These are phyloP conservation scores for Ochotona curzoniae DNA, from an alignment of 2,113 vertebrate species.

Conservation along the genomic window DNA sequence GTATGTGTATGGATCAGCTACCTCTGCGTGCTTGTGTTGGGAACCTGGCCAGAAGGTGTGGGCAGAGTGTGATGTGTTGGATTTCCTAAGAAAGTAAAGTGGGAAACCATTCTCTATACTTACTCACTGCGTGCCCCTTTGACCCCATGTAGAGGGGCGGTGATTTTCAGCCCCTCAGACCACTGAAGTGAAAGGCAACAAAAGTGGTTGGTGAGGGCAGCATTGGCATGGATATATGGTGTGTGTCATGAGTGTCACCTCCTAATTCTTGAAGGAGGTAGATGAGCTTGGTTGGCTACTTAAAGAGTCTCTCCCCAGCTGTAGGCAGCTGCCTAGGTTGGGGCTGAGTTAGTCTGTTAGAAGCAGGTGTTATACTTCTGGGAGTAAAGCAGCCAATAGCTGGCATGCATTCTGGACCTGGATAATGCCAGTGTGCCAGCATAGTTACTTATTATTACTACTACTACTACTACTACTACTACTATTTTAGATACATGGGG, in stretches of 20 bases:
- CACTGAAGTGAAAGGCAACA: conserved; percentile 12
- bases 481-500: too few species aligned
- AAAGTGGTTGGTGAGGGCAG: conserved; percentile 15
- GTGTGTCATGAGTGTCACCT: conserved; percentile 13
- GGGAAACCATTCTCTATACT: conserved; percentile 5
- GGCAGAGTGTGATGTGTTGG: not conserved
- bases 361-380: too few species aligned
- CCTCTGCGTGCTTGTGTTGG: conserved; percentile 14
- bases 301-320: not conserved
- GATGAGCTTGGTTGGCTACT: not conserved
- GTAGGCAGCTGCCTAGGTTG: not conserved
- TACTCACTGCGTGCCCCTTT: conserved; percentile 33
- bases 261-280: not conserved
- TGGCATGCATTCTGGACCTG: too few species aligned
- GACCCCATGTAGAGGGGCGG: not conserved
- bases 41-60: not conserved
- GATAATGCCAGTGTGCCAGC: too few species aligned
- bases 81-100: conserved; percentile 10
- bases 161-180: conserved; percentile 14
- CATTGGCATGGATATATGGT: not conserved
- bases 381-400: too few species aligned
- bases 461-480: too few species aligned
- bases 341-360: too few species aligned
- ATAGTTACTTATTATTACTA: too few species aligned
- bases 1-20: conserved; percentile 67